Evolutionary conservation across 2,113 vertebrate species (phyloP).

Genomic region (Blennius ocellaris): DNA sequence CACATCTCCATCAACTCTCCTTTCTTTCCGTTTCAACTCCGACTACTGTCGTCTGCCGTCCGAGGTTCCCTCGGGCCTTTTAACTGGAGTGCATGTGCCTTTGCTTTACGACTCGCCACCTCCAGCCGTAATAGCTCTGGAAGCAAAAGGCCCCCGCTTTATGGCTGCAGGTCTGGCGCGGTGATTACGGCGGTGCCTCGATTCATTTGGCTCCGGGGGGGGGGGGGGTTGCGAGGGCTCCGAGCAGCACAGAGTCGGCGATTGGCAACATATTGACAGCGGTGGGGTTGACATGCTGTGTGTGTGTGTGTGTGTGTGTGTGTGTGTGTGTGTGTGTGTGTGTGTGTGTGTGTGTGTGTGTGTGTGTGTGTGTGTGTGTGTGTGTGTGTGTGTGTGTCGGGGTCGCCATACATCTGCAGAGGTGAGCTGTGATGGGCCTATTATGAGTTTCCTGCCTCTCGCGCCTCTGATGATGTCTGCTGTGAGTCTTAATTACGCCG

Average conservation of each 20-base stretch:
- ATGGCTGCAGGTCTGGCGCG: constrained; percentile 60
- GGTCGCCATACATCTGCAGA: constrained; percentile 51
- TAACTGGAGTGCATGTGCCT: constrained; percentile 68
- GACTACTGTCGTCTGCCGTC: constrained; percentile 43
- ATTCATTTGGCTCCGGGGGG: constrained; percentile 52
- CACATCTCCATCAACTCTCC: constrained; percentile 49
- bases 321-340: too few relatives aligned
- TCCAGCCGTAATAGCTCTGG: constrained; percentile 64
- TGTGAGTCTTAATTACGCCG: constrained; percentile 59
- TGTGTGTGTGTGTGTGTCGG: constrained; percentile 26
- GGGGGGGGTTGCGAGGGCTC: constrained; percentile 17
- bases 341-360: too few relatives aligned
- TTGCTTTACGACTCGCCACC: constrained; percentile 73
- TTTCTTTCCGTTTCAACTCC: neutral
- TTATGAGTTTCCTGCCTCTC: constrained; percentile 77
- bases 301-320: too few relatives aligned
- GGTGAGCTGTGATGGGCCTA: constrained; percentile 68
- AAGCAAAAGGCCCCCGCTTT: constrained; percentile 56
- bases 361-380: too few relatives aligned
- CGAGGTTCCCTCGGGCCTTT: constrained; percentile 54
- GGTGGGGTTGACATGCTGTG: constrained; percentile 38
- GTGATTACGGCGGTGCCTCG: constrained; percentile 66
- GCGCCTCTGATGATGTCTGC: constrained; percentile 72
- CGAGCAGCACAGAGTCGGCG: constrained; percentile 23
- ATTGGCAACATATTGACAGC: constrained; percentile 54